phyloP scores from a whole-genome alignment of 2,113 vertebrate species.

The Probosciger aterrimus region DNA sequence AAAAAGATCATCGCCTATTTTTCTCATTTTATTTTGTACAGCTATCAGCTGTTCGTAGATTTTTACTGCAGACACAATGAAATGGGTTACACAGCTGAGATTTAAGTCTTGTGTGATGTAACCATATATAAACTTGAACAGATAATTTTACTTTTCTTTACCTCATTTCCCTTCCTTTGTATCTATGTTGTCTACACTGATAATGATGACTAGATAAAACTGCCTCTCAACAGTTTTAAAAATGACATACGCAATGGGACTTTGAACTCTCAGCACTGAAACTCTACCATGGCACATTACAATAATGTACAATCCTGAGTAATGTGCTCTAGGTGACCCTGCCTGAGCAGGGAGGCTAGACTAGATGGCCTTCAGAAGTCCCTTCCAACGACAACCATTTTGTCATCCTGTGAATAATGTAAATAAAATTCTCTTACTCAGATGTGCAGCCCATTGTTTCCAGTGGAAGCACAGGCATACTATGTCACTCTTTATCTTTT shows the following conservation, averaged over 20 bases:
- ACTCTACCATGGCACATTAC: background rate
- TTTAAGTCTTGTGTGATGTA: background rate
- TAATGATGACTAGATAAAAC: background rate
- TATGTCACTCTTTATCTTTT: background rate
- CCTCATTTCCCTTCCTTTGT: background rate
- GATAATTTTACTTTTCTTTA: background rate
- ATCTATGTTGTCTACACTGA: background rate
- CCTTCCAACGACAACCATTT: background rate
- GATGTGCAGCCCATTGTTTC: background rate
- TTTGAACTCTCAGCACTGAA: background rate
- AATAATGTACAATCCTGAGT: background rate
- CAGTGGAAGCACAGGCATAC: background rate
- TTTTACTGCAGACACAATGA: background rate
- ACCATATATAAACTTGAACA: background rate
- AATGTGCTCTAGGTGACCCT: background rate
- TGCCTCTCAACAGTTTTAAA: background rate
- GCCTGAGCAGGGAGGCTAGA: background rate
- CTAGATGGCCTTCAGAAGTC: background rate
- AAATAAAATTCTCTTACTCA: background rate
- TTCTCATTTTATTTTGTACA: background rate
- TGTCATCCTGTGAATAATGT: background rate
- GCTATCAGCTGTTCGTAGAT: background rate
- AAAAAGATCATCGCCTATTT: background rate
- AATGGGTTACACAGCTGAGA: background rate
- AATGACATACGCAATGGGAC: background rate